A percentile compares a stretch with the other conserved stretches of the same genome.
These are phyloP conservation scores for Cosmopolites sordidus DNA, from an alignment of 2,888 invertebrate species.

Conservation along the genomic window DNA sequence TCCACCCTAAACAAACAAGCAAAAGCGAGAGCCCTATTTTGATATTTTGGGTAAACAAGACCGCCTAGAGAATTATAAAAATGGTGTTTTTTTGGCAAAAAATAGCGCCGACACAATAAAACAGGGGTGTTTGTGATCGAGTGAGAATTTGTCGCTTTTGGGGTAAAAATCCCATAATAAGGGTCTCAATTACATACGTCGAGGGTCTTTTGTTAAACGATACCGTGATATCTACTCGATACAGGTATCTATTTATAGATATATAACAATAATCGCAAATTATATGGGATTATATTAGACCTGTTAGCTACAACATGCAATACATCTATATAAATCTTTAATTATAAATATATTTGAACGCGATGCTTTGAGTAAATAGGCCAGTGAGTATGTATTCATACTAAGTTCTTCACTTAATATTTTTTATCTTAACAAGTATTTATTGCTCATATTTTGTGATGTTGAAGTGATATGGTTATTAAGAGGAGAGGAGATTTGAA, in stretches of 20 bases:
- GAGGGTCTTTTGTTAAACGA: slow-evolving; percentile 19
- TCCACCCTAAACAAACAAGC: slow-evolving; percentile 32
- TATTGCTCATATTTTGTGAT: too few species aligned
- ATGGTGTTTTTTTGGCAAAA: slow-evolving; percentile 39
- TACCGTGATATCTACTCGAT: slow-evolving; percentile 11
- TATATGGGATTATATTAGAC: not conserved
- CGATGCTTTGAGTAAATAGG: too few species aligned
- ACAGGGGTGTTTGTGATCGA: slow-evolving; percentile 10
- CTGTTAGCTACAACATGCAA: too few species aligned
- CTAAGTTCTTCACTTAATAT: too few species aligned
- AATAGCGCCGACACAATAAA: slow-evolving; percentile 18
- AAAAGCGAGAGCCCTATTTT: slow-evolving; percentile 36
- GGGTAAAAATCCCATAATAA: slow-evolving; percentile 44
- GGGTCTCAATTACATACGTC: slow-evolving; percentile 43
- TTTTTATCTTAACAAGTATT: too few species aligned
- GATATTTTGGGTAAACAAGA: slow-evolving; percentile 46
- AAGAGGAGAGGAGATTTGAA: too few species aligned
- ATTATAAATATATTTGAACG: too few species aligned
- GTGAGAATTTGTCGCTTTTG: slow-evolving; percentile 39
- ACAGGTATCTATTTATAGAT: slow-evolving; percentile 18
- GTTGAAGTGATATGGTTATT: too few species aligned
- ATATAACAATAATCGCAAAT: slow-evolving; percentile 4
- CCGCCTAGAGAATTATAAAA: slow-evolving; percentile 44
- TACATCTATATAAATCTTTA: too few species aligned
- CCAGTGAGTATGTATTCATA: too few species aligned